Evolutionary conservation across 1,140 invertebrate species (phyloP), one percentile per base, ranked within the genome.

Genomic region (Hydropsyche tenuis): DNA sequence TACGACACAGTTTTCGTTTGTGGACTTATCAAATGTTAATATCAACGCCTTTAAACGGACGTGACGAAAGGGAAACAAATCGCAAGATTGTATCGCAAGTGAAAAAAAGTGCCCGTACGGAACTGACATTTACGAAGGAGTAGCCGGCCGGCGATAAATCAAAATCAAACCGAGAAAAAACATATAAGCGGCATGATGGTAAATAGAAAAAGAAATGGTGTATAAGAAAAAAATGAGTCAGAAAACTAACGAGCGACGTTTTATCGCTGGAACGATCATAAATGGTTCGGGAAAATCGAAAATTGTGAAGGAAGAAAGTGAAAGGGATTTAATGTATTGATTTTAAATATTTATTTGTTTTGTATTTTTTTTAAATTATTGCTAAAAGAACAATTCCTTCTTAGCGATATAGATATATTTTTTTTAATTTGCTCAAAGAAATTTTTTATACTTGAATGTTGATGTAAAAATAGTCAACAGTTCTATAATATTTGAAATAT

Each of bases 51-150:
- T 53, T 18, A 53, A 37, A 20, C 18, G 20, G 20, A 53, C 7
- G 48, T 53, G 48, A 53, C 16, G 48, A 53, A 18, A 53, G 48
- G 48, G 48, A 53, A 53, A 53, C 48, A 53, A 53, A 53, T 53
- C 48, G 48, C 48, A 53, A 3, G 48, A 53, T 53, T 1, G n/a
- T 53, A 53, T 53, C 48, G 48, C 14, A 53, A 18, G 48, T 1
- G 16, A 53, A 53, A 53, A 53, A 53, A 16, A 16, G 4, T 6
- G 48, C 16, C 16, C 14, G 4, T 14, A 18, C 48, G 7, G n/a
- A 20, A 53, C 48, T 53, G 48, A 53, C 48, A 53, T 53, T 53
- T 53, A 53, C 48, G 48, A 53, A 53, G 16, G 20, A 53, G 7
- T 53, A 12, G 45, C 11, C 45, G 45, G 45, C n/a, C n/a, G 48